Evolutionary conservation across 2,888 invertebrate genomes (phyloP).

Genomic region (Megamerina dolium): DNA sequence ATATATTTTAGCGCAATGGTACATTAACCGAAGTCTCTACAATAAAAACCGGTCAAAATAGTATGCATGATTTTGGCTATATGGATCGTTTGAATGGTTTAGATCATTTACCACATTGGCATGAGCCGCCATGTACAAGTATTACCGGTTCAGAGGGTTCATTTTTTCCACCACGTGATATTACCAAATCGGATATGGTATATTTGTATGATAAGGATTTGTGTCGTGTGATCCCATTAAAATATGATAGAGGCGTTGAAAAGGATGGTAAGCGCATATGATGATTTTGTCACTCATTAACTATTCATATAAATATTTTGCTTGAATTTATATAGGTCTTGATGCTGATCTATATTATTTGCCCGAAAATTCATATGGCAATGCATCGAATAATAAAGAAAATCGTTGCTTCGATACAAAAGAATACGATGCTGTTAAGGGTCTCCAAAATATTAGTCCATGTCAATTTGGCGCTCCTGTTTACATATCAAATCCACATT

Average conservation of each 20-base stretch:
- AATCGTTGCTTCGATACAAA: conserved; percentile 68
- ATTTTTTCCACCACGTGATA: conserved; percentile 73
- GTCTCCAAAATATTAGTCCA: conserved; percentile 79
- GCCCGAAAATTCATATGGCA: conserved; percentile 63
- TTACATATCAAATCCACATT: conserved; percentile 84
- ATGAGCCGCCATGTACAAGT: conserved; percentile 66
- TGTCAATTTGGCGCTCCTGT: conserved; percentile 87
- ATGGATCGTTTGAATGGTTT: conserved; percentile 70
- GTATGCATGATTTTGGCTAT: conserved; percentile 74
- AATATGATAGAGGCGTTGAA: conserved; percentile 61
- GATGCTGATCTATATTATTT: conserved; percentile 69
- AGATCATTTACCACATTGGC: conserved; percentile 71
- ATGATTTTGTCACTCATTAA: no score
- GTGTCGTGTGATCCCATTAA: conserved; percentile 71
- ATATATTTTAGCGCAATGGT: conserved; percentile 66
- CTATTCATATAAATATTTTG: not conserved
- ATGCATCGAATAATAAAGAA: conserved; percentile 59
- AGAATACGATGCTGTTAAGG: conserved; percentile 63
- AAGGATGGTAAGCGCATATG: conserved; percentile 59
- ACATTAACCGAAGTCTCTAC: conserved; percentile 74
- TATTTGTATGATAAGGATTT: conserved; percentile 82
- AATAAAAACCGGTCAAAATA: conserved; percentile 67
- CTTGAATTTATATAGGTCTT: conserved; percentile 53
- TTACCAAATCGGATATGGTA: conserved; percentile 63
- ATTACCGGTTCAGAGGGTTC: conserved; percentile 71